Percentiles rank a stretch among this genome's conserved stretches.
phyloP scores from a whole-genome alignment of 2,797 vertebrate genomes.

The Acomys russatus region DNA sequence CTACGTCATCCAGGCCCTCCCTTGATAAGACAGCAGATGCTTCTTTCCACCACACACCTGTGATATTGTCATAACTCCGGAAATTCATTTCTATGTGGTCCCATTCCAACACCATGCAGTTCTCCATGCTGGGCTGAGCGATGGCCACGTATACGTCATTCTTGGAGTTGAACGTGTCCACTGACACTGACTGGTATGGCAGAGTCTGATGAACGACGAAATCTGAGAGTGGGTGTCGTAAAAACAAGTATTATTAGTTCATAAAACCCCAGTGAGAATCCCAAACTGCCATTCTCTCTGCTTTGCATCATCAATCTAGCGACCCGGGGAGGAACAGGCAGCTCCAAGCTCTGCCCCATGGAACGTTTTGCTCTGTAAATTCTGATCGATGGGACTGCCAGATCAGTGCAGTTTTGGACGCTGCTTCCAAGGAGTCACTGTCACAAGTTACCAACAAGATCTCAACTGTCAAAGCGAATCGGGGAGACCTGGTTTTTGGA shows the following conservation, averaged over 20 bases:
- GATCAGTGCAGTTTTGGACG: not conserved
- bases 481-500: constrained; percentile 30
- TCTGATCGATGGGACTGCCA: not conserved
- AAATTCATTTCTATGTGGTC: constrained; percentile 99
- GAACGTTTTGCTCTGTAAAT: accelerated
- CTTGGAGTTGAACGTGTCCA: constrained; percentile 97
- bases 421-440: not conserved
- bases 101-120: constrained; percentile 99
- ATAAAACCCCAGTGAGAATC: not conserved
- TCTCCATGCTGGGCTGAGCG: constrained; percentile 96
- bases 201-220: constrained; percentile 97
- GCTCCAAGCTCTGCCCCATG: not conserved
- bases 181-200: constrained; percentile 95
- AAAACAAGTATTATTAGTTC: constrained; percentile 54
- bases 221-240: constrained; percentile 90
- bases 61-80: constrained; percentile 99
- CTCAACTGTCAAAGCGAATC: not conserved
- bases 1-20: not conserved
- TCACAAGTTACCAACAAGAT: not conserved
- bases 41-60: constrained; percentile 89
- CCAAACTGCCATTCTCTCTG: too few species aligned
- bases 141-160: constrained; percentile 98
- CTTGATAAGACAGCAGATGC: accelerated
- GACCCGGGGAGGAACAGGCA: not conserved
- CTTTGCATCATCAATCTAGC: not conserved